Evolutionary conservation across 1,140 invertebrate species (phyloP).

Genomic region (Chlorops oryzae): DNA sequence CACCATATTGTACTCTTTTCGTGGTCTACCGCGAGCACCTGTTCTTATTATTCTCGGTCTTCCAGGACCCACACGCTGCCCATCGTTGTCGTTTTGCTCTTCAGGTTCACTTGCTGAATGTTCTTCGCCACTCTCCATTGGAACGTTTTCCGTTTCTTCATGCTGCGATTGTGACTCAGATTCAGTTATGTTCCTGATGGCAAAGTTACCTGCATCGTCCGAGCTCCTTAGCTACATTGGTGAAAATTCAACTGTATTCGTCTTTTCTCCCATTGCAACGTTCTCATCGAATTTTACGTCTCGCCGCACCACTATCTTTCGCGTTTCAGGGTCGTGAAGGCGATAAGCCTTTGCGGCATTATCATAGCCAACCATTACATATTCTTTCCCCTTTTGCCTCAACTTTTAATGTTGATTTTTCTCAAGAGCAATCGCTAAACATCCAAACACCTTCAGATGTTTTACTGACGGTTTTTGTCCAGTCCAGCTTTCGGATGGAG

Average conservation of each 20-base stretch:
- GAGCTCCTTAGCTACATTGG: too few species aligned
- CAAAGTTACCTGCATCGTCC: not conserved
- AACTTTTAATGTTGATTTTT: constrained; percentile 7
- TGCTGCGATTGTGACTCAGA: not conserved
- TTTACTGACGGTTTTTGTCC: not conserved
- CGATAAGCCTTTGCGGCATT: constrained; percentile 3
- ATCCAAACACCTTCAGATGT: constrained; percentile 7
- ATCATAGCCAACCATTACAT: constrained; percentile 4
- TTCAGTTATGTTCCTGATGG: not conserved
- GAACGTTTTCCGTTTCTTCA: not conserved
- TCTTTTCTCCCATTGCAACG: not conserved
- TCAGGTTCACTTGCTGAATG: too few species aligned
- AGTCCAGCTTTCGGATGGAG: constrained; percentile 1
- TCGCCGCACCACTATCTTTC: not conserved
- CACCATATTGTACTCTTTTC: not conserved
- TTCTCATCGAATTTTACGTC: not conserved
- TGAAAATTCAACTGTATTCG: not conserved
- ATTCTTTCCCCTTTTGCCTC: constrained; percentile 8
- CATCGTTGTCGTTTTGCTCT: too few species aligned
- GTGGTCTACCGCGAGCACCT: not conserved
- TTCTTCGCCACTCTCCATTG: not conserved
- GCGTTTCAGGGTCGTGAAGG: not conserved
- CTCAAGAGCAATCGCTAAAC: not conserved
- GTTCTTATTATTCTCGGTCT: not conserved
- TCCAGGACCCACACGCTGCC: too few species aligned